Evolutionary conservation across 2,113 vertebrate genomes (phyloP), one percentile per base, ranked within the genome.

Genomic region (Psilopsiagon aurifrons): DNA sequence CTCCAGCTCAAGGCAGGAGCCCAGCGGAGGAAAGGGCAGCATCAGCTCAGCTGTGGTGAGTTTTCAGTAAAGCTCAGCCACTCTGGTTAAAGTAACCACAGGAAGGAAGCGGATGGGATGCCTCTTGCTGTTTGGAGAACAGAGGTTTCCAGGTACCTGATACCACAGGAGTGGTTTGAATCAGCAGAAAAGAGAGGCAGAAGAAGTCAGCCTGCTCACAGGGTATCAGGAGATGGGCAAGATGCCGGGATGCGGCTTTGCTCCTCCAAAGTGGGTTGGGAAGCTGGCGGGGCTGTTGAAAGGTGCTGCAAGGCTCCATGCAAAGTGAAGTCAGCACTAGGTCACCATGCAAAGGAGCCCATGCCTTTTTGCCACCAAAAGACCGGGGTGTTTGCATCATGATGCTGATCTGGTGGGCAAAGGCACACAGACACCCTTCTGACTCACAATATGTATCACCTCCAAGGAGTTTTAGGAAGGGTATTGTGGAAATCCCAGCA

Each of bases 41-140:
- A 10, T 77, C 90, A 95, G 94, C 94, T 95, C 81, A 17, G 78
- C 91, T 96, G 97, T 77, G 97, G 96, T 77, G 96, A 96, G 81
- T 89, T 96, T 98, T 98, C 97, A 94, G 97, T 97, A 97, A 98
- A 83, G 95, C 92, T 96, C 97, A 97, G 90, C 88, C 97, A 95
- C 82, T 84, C 88, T 80, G 86, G 91, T 97, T 96, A 83, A 93
- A 85, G 75, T 54, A 97, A 97, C 97, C 97, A 94, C 89, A 94
- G 96, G 97, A 98, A 98, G 97, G 96, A 98, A 98, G 97, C 92
- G 49, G 95, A 87, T 55, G 93, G 92, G 79, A 95, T 85, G 87
- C 70, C 55, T 59, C 78, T 46, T 44, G 69, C 51, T 63, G 47
- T 11, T 33, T 6, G 0, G 78, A 68, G 67, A 92, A 81, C 19